Evolutionary conservation across 1,140 invertebrate genomes (phyloP), one percentile per base, ranked within the genome.

Genomic region (Araneus ventricosus): DNA sequence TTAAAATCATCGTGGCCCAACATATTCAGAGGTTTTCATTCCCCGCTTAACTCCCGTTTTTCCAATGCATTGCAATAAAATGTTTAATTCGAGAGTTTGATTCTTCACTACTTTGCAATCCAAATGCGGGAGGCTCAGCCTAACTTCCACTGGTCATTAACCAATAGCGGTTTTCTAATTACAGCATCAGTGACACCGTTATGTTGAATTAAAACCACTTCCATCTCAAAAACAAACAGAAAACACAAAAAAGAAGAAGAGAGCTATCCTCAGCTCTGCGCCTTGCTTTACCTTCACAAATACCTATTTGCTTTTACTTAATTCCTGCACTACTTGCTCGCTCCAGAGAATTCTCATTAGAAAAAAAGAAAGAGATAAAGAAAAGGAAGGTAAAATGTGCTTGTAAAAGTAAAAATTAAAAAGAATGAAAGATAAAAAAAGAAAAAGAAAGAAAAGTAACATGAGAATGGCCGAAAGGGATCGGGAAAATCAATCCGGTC

Each of bases 241-340:
- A 57, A 67, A 61, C 7, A 45, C 79, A 39, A 37, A 34, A 34
- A 88, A 59, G 4, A 17, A 85, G 59, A 85, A 85, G n/a, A 63
- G n/a, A 63, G 17, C 86, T 88, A 57, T 39, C 59, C 34, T 22
- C 57, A 61, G 34, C 70, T 79, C 39, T 63, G 22, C 63, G 37
- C 39, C 20, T 89, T 37, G 20, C 39, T 80, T 86, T 90, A 52
- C 88, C 34, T 57, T 52, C 30, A 52, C 63, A 86, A 92, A 92
- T 92, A 92, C 84, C 91, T 92, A 84, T 92, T 92, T 92, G 61
- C 84, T 87, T 59, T 92, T 92, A 87, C 91, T 92, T 92, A 92
- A 92, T 92, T 87, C 84, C 39, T 37, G 10, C 80, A 57, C 41
- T 79, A 37, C 27, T 63, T 52, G n/a, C 90, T n/a, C 52, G 90